Evolutionary conservation across 2,113 vertebrate genomes (phyloP).

Genomic region (Corythornis vintsioides): DNA sequence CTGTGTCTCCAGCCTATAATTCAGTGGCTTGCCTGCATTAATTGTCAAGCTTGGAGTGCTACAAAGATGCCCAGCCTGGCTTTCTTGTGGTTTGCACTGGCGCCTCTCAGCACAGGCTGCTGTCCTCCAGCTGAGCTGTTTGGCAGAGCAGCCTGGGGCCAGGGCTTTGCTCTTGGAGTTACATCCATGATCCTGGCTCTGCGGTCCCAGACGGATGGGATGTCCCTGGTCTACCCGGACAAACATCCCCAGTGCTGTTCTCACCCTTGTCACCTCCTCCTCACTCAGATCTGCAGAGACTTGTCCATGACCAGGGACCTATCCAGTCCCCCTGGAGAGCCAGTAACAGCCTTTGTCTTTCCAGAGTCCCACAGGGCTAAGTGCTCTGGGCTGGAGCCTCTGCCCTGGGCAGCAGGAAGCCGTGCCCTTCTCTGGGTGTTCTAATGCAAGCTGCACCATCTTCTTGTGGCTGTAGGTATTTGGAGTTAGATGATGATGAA

Average conservation of each 20-base stretch:
- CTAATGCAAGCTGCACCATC: neutral
- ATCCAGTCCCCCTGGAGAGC: neutral
- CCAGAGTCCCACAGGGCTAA: neutral
- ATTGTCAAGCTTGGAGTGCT: conserved; percentile 59
- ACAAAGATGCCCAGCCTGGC: conserved; percentile 49
- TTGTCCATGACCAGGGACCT: neutral
- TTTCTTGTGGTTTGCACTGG: conserved; percentile 66
- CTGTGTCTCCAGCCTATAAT: conserved; percentile 62
- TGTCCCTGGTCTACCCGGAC: neutral
- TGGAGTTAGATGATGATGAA: neutral
- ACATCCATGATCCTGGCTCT: rapidly evolving
- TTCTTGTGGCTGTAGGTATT: neutral
- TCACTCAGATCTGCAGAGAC: neutral
- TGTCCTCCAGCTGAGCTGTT: neutral
- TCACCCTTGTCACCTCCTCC: neutral
- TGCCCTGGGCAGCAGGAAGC: neutral
- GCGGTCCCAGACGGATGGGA: neutral
- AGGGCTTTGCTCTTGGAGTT: neutral
- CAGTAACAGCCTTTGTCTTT: neutral
- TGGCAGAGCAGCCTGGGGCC: neutral
- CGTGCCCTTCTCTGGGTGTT: neutral
- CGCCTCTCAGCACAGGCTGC: conserved; percentile 30
- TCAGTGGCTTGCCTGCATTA: conserved; percentile 63
- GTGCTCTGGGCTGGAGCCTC: neutral
- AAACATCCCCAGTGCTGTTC: neutral